Conservation (phyloP, 2,113 vertebrate genomes). For the Salminus brasiliensis region DNA sequence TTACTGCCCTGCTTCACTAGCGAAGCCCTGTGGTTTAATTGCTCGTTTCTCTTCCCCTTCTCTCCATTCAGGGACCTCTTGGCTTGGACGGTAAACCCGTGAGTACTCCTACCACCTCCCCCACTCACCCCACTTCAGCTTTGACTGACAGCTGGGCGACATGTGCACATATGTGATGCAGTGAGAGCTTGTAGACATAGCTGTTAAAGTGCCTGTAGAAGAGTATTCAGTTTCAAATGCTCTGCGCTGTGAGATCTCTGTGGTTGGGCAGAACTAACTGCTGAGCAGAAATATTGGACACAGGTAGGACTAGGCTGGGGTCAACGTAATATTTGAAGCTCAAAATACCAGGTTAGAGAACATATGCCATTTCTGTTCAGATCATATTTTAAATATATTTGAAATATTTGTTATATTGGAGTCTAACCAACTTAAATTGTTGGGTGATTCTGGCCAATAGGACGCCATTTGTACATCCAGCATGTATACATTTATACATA, state of each 20-base stretch:
- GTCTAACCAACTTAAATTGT: neutral
- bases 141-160: neutral
- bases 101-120: constrained; percentile 70
- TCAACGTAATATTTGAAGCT: neutral
- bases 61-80: constrained; percentile 85
- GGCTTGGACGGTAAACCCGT: constrained; percentile 96
- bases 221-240: neutral
- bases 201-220: neutral
- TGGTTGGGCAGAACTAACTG: neutral
- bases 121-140: neutral
- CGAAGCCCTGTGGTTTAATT: constrained; percentile 15
- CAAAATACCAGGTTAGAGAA: neutral
- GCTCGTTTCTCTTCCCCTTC: constrained; percentile 41
- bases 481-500: too few species aligned
- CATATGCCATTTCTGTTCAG: neutral
- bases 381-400: neutral
- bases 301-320: neutral
- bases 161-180: constrained; percentile 13
- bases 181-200: neutral
- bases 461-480: too few species aligned
- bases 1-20: constrained; percentile 22
- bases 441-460: too few species aligned
- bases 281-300: neutral
- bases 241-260: neutral
- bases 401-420: neutral